Evolutionary conservation across 2,113 vertebrate species (phyloP).

Genomic region (Merops nubicus): DNA sequence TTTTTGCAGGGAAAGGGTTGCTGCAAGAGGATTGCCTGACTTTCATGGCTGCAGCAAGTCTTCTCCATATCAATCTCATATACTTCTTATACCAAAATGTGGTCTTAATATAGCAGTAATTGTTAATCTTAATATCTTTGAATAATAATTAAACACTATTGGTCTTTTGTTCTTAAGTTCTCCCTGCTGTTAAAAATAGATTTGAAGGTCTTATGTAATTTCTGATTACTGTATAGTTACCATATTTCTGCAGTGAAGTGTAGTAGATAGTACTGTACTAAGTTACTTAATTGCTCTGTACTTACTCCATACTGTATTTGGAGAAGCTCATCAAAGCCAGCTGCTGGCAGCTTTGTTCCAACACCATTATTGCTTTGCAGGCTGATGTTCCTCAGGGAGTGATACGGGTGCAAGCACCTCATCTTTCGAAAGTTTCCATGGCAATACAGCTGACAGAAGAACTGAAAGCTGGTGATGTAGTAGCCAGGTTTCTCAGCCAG

Average conservation of each 20-base stretch:
- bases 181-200: slow-evolving; percentile 57
- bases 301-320: slow-evolving; percentile 36
- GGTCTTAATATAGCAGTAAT: slow-evolving; percentile 66
- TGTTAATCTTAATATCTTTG: slow-evolving; percentile 63
- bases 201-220: slow-evolving; percentile 63
- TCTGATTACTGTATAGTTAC: slow-evolving; percentile 61
- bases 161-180: slow-evolving; percentile 56
- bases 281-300: too few species aligned
- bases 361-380: slow-evolving; percentile 75
- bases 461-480: slow-evolving; percentile 88
- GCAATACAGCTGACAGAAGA: slow-evolving; percentile 93
- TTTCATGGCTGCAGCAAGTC: not conserved
- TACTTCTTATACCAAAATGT: slow-evolving; percentile 43
- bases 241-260: slow-evolving; percentile 62
- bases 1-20: accelerated
- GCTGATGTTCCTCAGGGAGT: slow-evolving; percentile 87
- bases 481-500: slow-evolving; percentile 93
- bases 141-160: slow-evolving; percentile 70
- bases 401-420: slow-evolving; percentile 94
- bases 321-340: slow-evolving; percentile 58
- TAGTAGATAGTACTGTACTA: slow-evolving; percentile 18
- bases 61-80: slow-evolving; percentile 28
- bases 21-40: not conserved
- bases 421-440: slow-evolving; percentile 97
- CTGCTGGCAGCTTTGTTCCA: slow-evolving; percentile 73